phyloP scores from a whole-genome alignment of 2,888 invertebrate genomes.

The Danaus chrysippus region DNA sequence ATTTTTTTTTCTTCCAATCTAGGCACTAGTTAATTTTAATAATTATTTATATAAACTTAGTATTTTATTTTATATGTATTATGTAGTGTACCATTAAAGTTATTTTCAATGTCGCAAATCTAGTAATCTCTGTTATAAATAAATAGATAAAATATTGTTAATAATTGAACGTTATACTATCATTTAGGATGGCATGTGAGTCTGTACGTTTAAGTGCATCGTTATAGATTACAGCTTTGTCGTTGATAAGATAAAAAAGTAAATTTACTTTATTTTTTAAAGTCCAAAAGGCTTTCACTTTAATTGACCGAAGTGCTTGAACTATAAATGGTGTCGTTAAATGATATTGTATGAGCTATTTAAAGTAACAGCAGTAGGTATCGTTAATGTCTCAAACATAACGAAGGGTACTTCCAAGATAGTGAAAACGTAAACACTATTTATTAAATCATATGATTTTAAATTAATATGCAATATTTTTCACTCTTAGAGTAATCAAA shows the following conservation, averaged over 20 bases:
- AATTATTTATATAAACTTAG: too few relatives aligned
- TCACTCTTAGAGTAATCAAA: too few relatives aligned
- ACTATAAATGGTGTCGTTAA: conserved; percentile 50
- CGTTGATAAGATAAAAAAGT: conserved; percentile 53
- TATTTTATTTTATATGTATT: not conserved
- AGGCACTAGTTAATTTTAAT: too few relatives aligned
- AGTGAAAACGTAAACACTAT: not conserved
- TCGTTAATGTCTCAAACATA: not conserved
- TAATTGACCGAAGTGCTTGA: conserved; percentile 60
- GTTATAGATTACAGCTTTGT: conserved; percentile 46
- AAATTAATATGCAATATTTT: too few relatives aligned
- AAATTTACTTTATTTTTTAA: conserved; percentile 48
- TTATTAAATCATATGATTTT: too few relatives aligned
- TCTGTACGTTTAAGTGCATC: conserved; percentile 47
- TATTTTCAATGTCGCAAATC: too few relatives aligned
- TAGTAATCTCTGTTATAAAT: not conserved
- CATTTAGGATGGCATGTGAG: conserved; percentile 16
- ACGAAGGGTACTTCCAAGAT: not conserved
- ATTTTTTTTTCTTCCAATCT: too few relatives aligned
- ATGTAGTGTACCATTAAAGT: not conserved
- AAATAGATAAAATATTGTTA: conserved; percentile 3
- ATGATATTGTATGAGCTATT: conserved; percentile 14
- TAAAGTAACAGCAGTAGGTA: conserved; percentile 1
- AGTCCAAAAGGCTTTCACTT: conserved; percentile 48
- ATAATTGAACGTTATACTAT: not conserved